phyloP scores from a whole-genome alignment of 2,113 vertebrate genomes.

The Monopterus albus region DNA sequence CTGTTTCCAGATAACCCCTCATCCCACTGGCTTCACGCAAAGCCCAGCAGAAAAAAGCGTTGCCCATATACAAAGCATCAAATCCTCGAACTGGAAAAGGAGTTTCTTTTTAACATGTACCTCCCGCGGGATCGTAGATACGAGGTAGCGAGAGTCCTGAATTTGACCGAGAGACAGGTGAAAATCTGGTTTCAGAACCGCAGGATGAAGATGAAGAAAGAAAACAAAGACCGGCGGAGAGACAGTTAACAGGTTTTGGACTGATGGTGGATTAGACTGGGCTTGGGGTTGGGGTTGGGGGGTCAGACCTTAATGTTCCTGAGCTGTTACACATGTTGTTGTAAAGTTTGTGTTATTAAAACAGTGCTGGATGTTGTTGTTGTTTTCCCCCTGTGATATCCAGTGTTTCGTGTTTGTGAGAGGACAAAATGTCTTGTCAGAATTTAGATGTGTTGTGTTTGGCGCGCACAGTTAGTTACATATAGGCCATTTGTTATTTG shows the following conservation, averaged over 20 bases:
- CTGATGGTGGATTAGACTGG: slow-evolving; percentile 35
- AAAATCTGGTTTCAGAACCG: slow-evolving; percentile 99
- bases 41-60: slow-evolving; percentile 96
- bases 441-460: slow-evolving; percentile 89
- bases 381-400: slow-evolving; percentile 77
- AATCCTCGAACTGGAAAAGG: slow-evolving; percentile 97
- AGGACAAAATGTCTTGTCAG: slow-evolving; percentile 83
- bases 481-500: slow-evolving; percentile 53
- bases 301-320: slow-evolving; percentile 44
- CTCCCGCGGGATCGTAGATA: slow-evolving; percentile 98
- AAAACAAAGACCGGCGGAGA: slow-evolving; percentile 95
- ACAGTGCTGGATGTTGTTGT: slow-evolving; percentile 77
- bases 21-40: slow-evolving; percentile 98
- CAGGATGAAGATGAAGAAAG: slow-evolving; percentile 99
- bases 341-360: slow-evolving; percentile 83
- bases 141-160: slow-evolving; percentile 94
- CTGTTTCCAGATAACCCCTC: slow-evolving; percentile 90
- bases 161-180: slow-evolving; percentile 97
- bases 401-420: slow-evolving; percentile 89
- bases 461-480: slow-evolving; percentile 33
- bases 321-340: slow-evolving; percentile 81
- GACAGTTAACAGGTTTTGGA: slow-evolving; percentile 84
- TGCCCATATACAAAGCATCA: slow-evolving; percentile 98
- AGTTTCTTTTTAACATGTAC: slow-evolving; percentile 99
- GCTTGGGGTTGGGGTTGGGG: neutral